Base-by-base conservation (phyloP, 2,888 invertebrate species). In the Mactromeris polynyma region DNA sequence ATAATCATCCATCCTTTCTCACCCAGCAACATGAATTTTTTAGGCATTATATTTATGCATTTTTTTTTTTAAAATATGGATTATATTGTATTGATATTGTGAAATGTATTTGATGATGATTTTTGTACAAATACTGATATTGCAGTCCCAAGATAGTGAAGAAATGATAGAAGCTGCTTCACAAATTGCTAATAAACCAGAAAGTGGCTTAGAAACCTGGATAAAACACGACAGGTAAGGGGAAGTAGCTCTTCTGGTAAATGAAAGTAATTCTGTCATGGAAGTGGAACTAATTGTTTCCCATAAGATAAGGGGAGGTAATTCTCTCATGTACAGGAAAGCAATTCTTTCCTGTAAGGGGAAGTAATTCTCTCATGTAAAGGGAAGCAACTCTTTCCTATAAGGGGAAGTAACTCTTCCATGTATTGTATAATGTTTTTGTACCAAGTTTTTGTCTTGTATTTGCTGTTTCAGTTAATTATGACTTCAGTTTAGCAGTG, bases 161-260 rank as follows among this genome's bases (percentile, higher is more conserved):
- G 93, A 92, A 64, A 86, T 93, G 64, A 85, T 86, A 46, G 93
- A 93, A 26, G 81, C 81, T 9, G 89, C 86, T 26, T 77, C 79
- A 38, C 87, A 85, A 4, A 2, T 73, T 4, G 21, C 58, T n/a
- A 40, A 42, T 11, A 86, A 88, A 58, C 69, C 88, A 64, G 94
- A 95, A 87, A 94, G 95, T 90, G 95, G 95, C 26, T 90, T 95
- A 31, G 96, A 96, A 81, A 96, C 96, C 4, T 96, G 96, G 95
- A 95, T 95, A 69, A 94, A 94, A 90, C 96, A 96, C 90, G 96
- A 96, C 93, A 96, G 96, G 96, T 96, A 90, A 36, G 42, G 38
- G 42, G 42, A n/a, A 6, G 3, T 79, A 19, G 42, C 79, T 79
- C 42, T 46, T 19, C 17, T 3, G 40, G 40, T 46, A 42, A 36